Evolutionary conservation across 2,888 invertebrate genomes (phyloP).

Genomic region (Didymodactylos carnosus): DNA sequence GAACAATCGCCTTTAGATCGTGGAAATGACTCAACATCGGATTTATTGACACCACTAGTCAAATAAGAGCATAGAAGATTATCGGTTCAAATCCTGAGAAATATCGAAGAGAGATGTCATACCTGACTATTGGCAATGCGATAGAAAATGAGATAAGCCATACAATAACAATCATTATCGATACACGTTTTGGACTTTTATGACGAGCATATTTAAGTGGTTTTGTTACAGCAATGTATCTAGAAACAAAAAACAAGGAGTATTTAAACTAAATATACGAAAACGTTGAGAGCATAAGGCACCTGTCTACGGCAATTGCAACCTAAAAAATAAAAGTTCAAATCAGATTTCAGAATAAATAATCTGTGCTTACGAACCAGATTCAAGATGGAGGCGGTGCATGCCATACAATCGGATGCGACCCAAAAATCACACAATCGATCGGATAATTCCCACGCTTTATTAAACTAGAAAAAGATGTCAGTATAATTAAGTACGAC

Average conservation of each 20-base stretch:
- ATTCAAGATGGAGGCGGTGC: constrained; percentile 38
- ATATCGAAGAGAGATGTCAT: no score
- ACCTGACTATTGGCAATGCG: constrained; percentile 81
- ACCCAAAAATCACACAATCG: constrained; percentile 38
- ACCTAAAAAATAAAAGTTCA: not conserved
- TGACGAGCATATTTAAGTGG: constrained; percentile 97
- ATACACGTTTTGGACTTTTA: constrained; percentile 65
- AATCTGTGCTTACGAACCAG: constrained; percentile 35
- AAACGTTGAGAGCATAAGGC: not conserved
- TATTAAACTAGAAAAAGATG: not conserved
- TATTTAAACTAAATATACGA: not conserved
- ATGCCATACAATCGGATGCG: constrained; percentile 37
- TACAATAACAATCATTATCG: constrained; percentile 76
- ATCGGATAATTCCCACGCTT: constrained; percentile 34
- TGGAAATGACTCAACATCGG: constrained; percentile 1
- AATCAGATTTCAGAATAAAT: not conserved
- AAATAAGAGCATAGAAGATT: constrained; percentile 53
- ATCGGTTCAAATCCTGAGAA: constrained; percentile 79
- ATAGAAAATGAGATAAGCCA: constrained; percentile 89
- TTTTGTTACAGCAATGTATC: constrained; percentile 94
- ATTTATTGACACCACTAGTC: constrained; percentile 18
- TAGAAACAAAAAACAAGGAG: constrained; percentile 32
- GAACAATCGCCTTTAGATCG: constrained; percentile 44
- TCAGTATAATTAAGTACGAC: no score
- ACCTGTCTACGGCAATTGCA: not conserved